A percentile compares a stretch with the other conserved stretches of the same genome.
phyloP scores from a whole-genome alignment of 1,140 invertebrate species.

The Temnothorax curvispinosus region DNA sequence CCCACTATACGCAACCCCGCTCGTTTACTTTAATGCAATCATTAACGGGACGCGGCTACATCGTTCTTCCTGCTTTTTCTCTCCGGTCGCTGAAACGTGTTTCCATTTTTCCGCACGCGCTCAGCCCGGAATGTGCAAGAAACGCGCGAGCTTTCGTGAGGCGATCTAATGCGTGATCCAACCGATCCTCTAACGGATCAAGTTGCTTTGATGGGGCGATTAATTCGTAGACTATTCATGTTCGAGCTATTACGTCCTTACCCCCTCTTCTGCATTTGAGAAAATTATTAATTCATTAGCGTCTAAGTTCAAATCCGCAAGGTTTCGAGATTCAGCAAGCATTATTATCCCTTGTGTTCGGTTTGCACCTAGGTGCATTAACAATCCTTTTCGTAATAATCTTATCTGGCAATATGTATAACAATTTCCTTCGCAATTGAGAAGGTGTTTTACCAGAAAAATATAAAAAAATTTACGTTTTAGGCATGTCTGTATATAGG shows the following conservation, averaged over 20 bases:
- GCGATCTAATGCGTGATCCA: constrained; percentile 30
- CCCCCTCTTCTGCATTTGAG: background rate
- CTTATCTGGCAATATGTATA: background rate
- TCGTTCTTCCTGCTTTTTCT: constrained; percentile 49
- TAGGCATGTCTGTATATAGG: too few relatives aligned
- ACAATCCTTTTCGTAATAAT: background rate
- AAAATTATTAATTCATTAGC: constrained; percentile 39
- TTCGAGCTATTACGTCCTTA: background rate
- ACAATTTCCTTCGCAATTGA: background rate
- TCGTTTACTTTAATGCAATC: constrained; percentile 82
- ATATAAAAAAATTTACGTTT: background rate
- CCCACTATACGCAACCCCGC: constrained; percentile 37
- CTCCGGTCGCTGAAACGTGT: constrained; percentile 50
- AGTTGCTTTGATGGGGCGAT: constrained; percentile 18
- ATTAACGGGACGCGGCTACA: constrained; percentile 69
- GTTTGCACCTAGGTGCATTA: background rate
- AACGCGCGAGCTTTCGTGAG: constrained; percentile 26
- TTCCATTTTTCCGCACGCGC: constrained; percentile 60
- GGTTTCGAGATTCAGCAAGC: too few relatives aligned
- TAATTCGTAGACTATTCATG: constrained; percentile 35
- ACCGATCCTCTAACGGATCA: constrained; percentile 27
- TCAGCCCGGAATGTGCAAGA: background rate
- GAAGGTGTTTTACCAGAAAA: background rate
- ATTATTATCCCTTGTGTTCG: background rate
- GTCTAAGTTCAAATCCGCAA: background rate